A percentile compares a stretch with the other conserved stretches of the same genome.
phyloP scores from a whole-genome alignment of 2,113 vertebrate species.

The Astatotilapia flaviijosephi region DNA sequence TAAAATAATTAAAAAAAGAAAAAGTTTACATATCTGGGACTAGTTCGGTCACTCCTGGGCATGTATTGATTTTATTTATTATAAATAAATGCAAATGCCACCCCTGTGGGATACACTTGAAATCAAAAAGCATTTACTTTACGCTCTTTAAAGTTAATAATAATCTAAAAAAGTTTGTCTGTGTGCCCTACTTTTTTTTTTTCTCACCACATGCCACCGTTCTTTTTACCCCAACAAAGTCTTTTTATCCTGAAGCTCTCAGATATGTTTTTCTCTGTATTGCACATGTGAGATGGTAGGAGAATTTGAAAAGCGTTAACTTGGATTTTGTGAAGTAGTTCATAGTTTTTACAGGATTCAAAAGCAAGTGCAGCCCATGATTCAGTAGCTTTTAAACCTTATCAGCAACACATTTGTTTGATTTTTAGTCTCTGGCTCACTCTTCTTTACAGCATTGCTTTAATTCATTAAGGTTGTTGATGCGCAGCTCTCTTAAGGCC shows the following conservation, averaged over 20 bases:
- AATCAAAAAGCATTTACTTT: not conserved
- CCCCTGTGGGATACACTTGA: not conserved
- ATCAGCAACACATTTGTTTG: not conserved
- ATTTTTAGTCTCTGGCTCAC: not conserved
- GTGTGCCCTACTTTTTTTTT: accelerated
- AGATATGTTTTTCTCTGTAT: not conserved
- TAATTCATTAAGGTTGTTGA: not conserved
- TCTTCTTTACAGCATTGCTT: not conserved
- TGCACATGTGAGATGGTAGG: not conserved
- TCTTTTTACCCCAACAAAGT: not conserved
- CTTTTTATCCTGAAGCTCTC: not conserved
- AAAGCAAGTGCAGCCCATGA: not conserved
- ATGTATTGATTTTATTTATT: not conserved
- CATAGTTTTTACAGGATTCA: not conserved
- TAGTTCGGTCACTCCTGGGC: not conserved
- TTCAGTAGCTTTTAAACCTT: not conserved
- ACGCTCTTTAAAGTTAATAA: not conserved
- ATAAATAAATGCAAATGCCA: not conserved
- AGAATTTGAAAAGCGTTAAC: not conserved
- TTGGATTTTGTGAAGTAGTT: not conserved
- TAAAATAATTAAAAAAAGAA: not conserved
- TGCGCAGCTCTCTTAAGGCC: not conserved
- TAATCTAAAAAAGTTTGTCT: not conserved
- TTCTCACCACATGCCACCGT: not conserved
- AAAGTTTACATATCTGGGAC: not conserved